phyloP scores from a whole-genome alignment of 1,140 invertebrate species.

The Aphaenogaster floridana region DNA sequence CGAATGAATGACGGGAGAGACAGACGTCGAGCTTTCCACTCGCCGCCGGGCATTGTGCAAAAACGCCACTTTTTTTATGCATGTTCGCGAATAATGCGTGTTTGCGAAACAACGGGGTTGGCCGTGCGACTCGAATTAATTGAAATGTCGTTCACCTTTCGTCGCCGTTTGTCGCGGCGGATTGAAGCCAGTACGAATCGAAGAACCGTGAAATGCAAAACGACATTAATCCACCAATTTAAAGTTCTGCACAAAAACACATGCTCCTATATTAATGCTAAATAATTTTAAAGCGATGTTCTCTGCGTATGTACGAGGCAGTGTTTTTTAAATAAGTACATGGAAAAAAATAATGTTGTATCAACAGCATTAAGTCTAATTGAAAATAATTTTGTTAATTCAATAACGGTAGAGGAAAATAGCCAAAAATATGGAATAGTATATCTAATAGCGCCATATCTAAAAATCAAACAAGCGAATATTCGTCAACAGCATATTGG shows the following conservation, averaged over 20 bases:
- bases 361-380: too few relatives aligned
- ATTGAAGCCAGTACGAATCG: not conserved
- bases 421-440: too few relatives aligned
- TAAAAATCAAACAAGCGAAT: too few relatives aligned
- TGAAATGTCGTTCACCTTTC: slow-evolving; percentile 32
- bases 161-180: not conserved
- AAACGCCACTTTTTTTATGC: slow-evolving; percentile 1
- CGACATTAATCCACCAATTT: not conserved
- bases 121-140: slow-evolving; percentile 12
- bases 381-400: too few relatives aligned
- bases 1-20: slow-evolving; percentile 24
- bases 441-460: too few relatives aligned
- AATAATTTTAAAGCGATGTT: not conserved
- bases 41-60: not conserved
- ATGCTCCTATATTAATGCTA: not conserved
- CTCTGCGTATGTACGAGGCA: not conserved
- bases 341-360: too few relatives aligned
- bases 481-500: too few relatives aligned
- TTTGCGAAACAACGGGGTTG: not conserved
- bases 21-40: not conserved
- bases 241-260: not conserved
- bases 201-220: not conserved
- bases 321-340: not conserved
- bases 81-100: not conserved
- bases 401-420: too few relatives aligned